Evolutionary conservation across 2,113 vertebrate genomes (phyloP), one percentile per base, ranked within the genome.

Genomic region (Cepphus grylle): DNA sequence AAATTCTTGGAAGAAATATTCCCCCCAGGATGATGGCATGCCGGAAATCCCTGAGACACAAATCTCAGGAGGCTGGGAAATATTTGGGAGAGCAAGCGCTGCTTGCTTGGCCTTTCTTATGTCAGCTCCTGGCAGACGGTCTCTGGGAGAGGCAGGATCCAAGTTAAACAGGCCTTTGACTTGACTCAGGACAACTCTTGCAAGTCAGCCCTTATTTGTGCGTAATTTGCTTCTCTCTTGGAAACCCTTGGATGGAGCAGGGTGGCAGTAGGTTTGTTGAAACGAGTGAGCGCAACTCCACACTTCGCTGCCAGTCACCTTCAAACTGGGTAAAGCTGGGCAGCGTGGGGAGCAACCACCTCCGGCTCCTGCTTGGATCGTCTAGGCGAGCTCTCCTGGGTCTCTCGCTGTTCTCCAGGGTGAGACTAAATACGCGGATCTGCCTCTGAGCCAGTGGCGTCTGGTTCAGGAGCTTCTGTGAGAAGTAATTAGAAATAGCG

Each of bases 401-500:
- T 18, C 45, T 45, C 26, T 34, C 36, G 2, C 8, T 65, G 71
- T n/a, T 32, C 36, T 69, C 19, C 42, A 6, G 45, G 1, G 16
- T 18, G 29, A 34, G n/a, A n/a, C 15, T 16, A 45, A 32, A 38
- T 3, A 73, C 2, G 4, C 27, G 4, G 16, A 34, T 30, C n/a
- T 43, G 38, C 71, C 43, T 26, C 79, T 15, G 49, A 83, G 13
- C 16, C 62, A 6, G 66, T 6, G 10, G 2, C 2, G 22, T 22
- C 26, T 9, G 72, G 13, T 26, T 66, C 21, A 10, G 23, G 40
- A 65, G 15, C 45, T 56, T 12, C 55, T 6, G 30, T 1, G 14
- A 49, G 8, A 16, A 72, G 32, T 0, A 4, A 32, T 1, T 1
- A 14, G 32, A 29, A 18, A 13, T 1, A 40, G 45, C 2, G 0